Percentiles rank a stretch among this genome's conserved stretches.
Conservation (phyloP, 2,888 invertebrate genomes). For the Seira ritae region DNA sequence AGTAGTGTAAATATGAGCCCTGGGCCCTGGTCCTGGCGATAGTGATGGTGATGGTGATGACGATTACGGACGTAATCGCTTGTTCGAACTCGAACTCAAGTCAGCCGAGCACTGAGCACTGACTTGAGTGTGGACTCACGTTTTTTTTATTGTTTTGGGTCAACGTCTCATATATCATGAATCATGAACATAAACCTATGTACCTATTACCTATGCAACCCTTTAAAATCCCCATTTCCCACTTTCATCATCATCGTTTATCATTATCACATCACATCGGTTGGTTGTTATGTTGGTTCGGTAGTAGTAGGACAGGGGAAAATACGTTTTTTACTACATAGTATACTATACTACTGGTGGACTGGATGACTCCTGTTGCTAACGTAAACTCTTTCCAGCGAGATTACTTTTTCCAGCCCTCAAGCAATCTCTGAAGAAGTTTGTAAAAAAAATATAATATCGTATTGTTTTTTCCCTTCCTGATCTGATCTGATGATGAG, state of each 20-base stretch:
- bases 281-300: background rate
- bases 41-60: too few species aligned
- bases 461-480: background rate
- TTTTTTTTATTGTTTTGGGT: constrained; percentile 24
- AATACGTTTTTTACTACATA: background rate
- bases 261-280: background rate
- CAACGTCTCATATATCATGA: constrained; percentile 32
- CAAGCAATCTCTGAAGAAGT: background rate
- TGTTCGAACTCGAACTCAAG: too few species aligned
- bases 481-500: too few species aligned
- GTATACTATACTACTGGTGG: background rate
- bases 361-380: background rate
- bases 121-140: background rate
- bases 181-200: background rate
- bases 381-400: background rate
- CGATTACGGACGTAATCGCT: too few species aligned
- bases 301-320: background rate
- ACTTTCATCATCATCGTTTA: background rate
- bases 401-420: background rate
- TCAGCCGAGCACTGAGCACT: too few species aligned
- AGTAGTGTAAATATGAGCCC: background rate
- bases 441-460: background rate
- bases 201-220: too few species aligned
- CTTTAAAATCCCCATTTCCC: background rate
- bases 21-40: background rate